A percentile compares a stretch with the other conserved stretches of the same genome.
phyloP scores from a whole-genome alignment of 1,140 invertebrate species.

The Hestina assimilis region DNA sequence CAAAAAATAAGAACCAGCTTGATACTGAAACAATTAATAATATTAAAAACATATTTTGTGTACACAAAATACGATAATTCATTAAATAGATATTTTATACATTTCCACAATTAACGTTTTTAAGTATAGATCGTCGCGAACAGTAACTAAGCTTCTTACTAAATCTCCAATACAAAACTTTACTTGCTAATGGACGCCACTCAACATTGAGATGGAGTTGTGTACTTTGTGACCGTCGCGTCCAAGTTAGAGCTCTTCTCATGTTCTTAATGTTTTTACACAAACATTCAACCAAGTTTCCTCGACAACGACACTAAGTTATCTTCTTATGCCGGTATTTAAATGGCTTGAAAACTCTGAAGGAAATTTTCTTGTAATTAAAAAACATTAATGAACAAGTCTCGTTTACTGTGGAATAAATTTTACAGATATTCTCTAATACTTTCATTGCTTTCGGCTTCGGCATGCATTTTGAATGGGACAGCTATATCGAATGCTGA shows the following conservation, averaged over 20 bases:
- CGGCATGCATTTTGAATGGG: no score
- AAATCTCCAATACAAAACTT: conserved; percentile 24
- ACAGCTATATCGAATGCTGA: no score
- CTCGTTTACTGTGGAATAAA: no score
- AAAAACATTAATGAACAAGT: no score
- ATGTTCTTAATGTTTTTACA: conserved; percentile 48
- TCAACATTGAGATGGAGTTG: conserved; percentile 43
- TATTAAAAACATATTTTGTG: no score
- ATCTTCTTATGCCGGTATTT: conserved; percentile 32
- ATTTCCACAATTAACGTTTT: no score
- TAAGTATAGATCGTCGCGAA: conserved; percentile 3
- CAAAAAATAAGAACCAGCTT: no score
- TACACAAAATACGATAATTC: no score
- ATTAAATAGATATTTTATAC: no score
- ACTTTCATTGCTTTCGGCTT: no score
- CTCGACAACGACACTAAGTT: conserved; percentile 21
- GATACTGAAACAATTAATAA: no score
- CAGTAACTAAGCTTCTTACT: conserved; percentile 8
- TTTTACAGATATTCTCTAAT: no score
- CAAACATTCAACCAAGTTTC: conserved; percentile 35
- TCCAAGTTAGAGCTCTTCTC: conserved; percentile 46
- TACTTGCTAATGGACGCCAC: conserved; percentile 50
- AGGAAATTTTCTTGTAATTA: conserved; percentile 1
- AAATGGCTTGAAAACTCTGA: conserved; percentile 6
- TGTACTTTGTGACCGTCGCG: conserved; percentile 36